phyloP scores from a whole-genome alignment of 2,888 invertebrate species.

The Amphipyra berbera region DNA sequence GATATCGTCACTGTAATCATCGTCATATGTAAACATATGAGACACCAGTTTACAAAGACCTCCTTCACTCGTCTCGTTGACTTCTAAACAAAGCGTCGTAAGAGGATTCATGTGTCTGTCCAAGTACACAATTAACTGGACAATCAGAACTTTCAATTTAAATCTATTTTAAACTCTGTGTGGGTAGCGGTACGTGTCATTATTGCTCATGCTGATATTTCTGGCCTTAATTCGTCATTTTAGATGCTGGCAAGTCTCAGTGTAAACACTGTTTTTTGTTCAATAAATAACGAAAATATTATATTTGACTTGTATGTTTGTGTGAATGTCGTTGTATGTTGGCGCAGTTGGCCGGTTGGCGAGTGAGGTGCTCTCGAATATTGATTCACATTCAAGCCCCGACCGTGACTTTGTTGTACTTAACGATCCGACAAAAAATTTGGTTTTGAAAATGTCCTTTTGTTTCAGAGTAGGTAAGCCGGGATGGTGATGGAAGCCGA shows the following conservation, averaged over 20 bases:
- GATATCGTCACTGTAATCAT: slow-evolving; percentile 41
- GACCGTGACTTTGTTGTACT: slow-evolving; percentile 2
- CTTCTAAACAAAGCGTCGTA: slow-evolving; percentile 34
- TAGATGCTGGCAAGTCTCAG: slow-evolving; percentile 67
- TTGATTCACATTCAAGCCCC: slow-evolving; percentile 27
- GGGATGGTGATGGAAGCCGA: slow-evolving; percentile 87
- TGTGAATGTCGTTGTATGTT: slow-evolving; percentile 34
- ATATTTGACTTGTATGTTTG: slow-evolving; percentile 53
- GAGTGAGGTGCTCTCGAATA: slow-evolving; percentile 22
- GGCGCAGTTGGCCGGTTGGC: slow-evolving; percentile 62
- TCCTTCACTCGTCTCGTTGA: slow-evolving; percentile 32
- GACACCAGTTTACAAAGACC: slow-evolving; percentile 59
- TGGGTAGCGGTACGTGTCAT: slow-evolving; percentile 73
- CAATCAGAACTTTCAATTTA: slow-evolving; percentile 32
- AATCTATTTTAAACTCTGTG: slow-evolving; percentile 74
- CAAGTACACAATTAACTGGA: slow-evolving; percentile 40
- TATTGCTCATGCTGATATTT: slow-evolving; percentile 70
- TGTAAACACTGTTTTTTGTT: slow-evolving; percentile 67
- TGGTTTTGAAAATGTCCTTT: slow-evolving; percentile 31
- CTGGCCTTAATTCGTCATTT: slow-evolving; percentile 73
- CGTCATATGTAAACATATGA: slow-evolving; percentile 45
- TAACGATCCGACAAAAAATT: no score
- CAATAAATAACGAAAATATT: slow-evolving; percentile 54
- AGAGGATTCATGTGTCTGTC: slow-evolving; percentile 16
- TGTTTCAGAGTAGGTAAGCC: slow-evolving; percentile 75